Percentiles rank a stretch among this genome's conserved stretches.
phyloP scores from a whole-genome alignment of 2,113 vertebrate genomes.

The Sylvilagus bachmani region DNA sequence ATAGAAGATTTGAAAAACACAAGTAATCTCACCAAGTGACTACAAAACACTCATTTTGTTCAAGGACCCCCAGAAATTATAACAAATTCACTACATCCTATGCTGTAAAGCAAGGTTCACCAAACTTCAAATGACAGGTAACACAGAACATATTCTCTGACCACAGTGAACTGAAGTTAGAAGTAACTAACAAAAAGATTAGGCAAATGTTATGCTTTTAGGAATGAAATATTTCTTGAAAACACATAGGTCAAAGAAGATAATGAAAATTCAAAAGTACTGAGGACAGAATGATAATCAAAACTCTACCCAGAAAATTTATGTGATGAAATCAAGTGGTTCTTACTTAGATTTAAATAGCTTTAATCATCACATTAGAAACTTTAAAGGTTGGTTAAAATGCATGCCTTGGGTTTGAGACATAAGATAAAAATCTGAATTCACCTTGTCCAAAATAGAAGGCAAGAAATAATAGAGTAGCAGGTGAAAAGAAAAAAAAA shows the following conservation, averaged over 20 bases:
- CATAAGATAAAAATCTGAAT: neutral
- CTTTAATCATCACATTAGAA: neutral
- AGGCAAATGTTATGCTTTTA: neutral
- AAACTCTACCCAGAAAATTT: neutral
- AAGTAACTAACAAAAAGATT: constrained; percentile 26
- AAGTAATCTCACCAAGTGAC: neutral
- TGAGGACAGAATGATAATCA: neutral
- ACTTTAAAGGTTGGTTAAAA: neutral
- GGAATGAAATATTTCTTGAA: constrained; percentile 6
- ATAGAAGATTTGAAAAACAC: neutral
- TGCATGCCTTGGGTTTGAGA: neutral
- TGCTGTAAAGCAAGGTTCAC: neutral
- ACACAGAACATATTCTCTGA: neutral
- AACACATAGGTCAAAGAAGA: neutral
- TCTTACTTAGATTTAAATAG: neutral
- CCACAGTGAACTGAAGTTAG: neutral
- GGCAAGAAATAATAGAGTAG: neutral
- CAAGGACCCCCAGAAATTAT: neutral
- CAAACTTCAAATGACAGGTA: neutral
- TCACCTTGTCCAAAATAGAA: neutral
- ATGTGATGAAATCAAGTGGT: neutral
- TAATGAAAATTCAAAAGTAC: neutral
- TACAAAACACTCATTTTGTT: neutral
- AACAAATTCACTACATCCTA: neutral
- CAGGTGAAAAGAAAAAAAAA: neutral